Base-by-base conservation (phyloP, 2,888 invertebrate species). In the Hedya salicella region DNA sequence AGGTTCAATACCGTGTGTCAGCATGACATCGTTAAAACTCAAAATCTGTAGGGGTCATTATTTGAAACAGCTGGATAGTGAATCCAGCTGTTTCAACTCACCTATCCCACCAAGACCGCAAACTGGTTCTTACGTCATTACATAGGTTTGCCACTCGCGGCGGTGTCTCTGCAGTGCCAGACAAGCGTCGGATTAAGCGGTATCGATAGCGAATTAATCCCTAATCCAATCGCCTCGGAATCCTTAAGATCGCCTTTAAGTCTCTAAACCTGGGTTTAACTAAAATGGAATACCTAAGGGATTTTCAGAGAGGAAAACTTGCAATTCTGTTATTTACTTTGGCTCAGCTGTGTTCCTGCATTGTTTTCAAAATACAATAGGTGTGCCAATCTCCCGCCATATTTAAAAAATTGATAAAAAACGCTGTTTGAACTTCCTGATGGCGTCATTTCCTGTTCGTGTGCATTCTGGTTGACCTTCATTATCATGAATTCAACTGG, bases 151-250 rank as follows among this genome's bases (percentile, higher is more conserved):
- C 3, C 25, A 25, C 25, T 6, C 2, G 25, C 25, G 25, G 4
- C 25, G 25, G 4, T 6, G 25, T 25, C 25, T 25, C 25, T 4
- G 5, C 25, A 6, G 25, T 4, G 25, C 8, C 30, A 57, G 57
- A 32, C 32, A 11, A 57, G 17, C 44, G 44, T 6, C 40, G 52
- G 59, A 46, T 59, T 48, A 63, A 53, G 25, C 13, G 25, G 19
- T 46, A 59, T 59, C 65, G 53, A 53, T 65, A 60, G 52, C 39
- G 59, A 16, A 60, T 65, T 65, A 60, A 65, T 52, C 65, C 46
- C 14, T 53, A 46, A 65, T 65, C 65, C 65, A 17, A 53, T 65
- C 40, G 44, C 63, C 50, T 32, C 39, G 16, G 40, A 60, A 50
- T 52, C 42, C 49, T 52, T 46, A 19, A 36, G 6, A 59, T 62